Base-by-base conservation (phyloP, 2,888 invertebrate genomes). In the Hypomecis punctinalis region DNA sequence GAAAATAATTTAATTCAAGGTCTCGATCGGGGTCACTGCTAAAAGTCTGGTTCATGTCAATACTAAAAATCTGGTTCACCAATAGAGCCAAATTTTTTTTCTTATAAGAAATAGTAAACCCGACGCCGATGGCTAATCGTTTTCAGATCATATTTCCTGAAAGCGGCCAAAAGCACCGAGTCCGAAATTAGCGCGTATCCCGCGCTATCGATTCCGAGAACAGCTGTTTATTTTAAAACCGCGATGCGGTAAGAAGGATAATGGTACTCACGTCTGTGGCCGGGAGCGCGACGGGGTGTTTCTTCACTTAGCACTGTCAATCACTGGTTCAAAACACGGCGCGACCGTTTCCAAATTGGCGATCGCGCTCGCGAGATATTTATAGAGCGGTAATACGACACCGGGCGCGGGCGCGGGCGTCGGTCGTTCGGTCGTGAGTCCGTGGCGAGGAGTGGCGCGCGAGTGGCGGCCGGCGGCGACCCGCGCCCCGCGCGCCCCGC, bases 361-460 rank as follows among this genome's bases (percentile, higher is more conserved):
- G 90, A 89, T 89, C 88, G 89, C 88, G 90, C 88, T 90, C 89
- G 89, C 89, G 87, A 79, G 85, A 77, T 92, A 92, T 91, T 89
- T 91, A 88, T 93, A 91, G 91, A 89, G 89, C 86, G 85, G 92
- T 92, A 93, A 93, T 90, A 88, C 90, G 92, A 93, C 90, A 93
- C 92, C 91, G 86, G 84, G 82, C 88, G 87, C 87, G 83, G 85
- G 85, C 84, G 86, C 87, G 83, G 85, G 85, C 84, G 86, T 81
- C 83, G 84, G 83, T 87, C 89, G 90, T 79, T 86, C 87, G 90
- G 74, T 84, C 90, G 92, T 90, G 83, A 69, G 75, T 76, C 72
- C 81, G 76, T 51, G 76, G 86, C 86, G 88, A 84, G 84, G 79
- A 67, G 78, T 75, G 84, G 86, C 88, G 90, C 90, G 88, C 88